These are phyloP conservation scores for Aphrophora alni DNA, from an alignment of 2,888 invertebrate genomes.

Conservation along the genomic window DNA sequence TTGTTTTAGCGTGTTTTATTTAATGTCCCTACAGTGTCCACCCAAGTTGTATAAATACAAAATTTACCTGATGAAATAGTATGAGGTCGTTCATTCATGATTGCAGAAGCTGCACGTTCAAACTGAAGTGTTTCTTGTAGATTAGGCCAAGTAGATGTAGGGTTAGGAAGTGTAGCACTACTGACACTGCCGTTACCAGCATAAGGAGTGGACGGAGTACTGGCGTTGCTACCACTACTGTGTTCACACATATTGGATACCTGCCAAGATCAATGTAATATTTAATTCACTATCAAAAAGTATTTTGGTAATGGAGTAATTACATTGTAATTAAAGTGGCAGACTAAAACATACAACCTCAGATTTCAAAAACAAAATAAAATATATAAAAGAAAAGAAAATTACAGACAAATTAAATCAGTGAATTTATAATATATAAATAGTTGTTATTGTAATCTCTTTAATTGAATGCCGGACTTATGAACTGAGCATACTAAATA, in stretches of 20 bases:
- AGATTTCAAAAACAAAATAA: too few species aligned
- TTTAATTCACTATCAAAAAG: too few species aligned
- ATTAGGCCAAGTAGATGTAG: slow-evolving; percentile 79
- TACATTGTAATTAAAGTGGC: slow-evolving; percentile 33
- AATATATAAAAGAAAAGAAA: too few species aligned
- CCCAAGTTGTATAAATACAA: too few species aligned
- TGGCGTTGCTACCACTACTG: slow-evolving; percentile 57
- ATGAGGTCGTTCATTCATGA: slow-evolving; percentile 85
- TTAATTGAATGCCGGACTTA: too few species aligned
- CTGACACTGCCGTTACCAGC: slow-evolving; percentile 52
- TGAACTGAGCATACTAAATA: too few species aligned
- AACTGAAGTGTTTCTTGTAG: slow-evolving; percentile 76
- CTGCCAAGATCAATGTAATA: slow-evolving; percentile 57
- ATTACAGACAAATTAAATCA: too few species aligned
- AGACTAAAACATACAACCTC: slow-evolving; percentile 40
- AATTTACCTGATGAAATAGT: slow-evolving; percentile 87
- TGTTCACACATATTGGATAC: slow-evolving; percentile 65
- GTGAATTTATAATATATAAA: too few species aligned
- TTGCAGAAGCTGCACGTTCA: slow-evolving; percentile 73
- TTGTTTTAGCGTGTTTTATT: too few species aligned
- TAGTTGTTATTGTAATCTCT: too few species aligned
- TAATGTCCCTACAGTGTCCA: too few species aligned
- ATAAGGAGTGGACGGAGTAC: slow-evolving; percentile 65
- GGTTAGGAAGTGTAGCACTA: slow-evolving; percentile 55
- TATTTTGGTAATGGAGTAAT: slow-evolving; percentile 25